Percentiles rank a stretch among this genome's conserved stretches.
Conservation (phyloP, 2,888 invertebrate genomes). For the Galerucella calmariensis region DNA sequence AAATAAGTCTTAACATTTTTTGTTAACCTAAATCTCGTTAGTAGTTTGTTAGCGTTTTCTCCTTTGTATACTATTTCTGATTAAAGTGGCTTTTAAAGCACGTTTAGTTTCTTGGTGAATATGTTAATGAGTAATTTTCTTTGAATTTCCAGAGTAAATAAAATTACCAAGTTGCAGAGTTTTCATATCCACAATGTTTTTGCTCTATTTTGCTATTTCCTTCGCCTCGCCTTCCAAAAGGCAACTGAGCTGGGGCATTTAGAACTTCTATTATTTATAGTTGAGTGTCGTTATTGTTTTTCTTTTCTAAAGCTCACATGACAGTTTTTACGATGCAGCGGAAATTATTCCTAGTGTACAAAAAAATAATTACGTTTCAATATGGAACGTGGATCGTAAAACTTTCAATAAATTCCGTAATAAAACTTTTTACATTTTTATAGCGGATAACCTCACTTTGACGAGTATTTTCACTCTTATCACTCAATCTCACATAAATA, state of each 20-base stretch:
- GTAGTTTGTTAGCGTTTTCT: background rate
- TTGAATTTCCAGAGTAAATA: background rate
- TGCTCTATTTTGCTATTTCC: conserved; percentile 13
- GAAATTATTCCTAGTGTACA: background rate
- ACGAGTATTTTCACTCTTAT: background rate
- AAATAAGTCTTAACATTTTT: too few relatives aligned
- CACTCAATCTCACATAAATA: background rate
- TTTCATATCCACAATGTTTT: background rate
- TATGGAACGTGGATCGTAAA: background rate
- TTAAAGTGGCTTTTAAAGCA: background rate
- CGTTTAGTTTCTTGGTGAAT: background rate
- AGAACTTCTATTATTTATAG: conserved; percentile 8
- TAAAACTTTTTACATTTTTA: background rate
- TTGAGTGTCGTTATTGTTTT: background rate
- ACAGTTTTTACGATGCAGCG: background rate
- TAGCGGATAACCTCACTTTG: too few relatives aligned
- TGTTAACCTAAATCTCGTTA: too few relatives aligned
- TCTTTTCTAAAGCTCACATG: background rate
- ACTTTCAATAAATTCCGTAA: background rate
- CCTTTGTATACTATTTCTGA: background rate
- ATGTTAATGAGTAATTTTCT: background rate
- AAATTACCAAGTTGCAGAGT: background rate
- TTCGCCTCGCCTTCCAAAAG: background rate
- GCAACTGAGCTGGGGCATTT: background rate
- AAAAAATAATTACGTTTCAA: background rate